Evolutionary conservation across 2,888 invertebrate species (phyloP).

Genomic region (Doris montereyensis): DNA sequence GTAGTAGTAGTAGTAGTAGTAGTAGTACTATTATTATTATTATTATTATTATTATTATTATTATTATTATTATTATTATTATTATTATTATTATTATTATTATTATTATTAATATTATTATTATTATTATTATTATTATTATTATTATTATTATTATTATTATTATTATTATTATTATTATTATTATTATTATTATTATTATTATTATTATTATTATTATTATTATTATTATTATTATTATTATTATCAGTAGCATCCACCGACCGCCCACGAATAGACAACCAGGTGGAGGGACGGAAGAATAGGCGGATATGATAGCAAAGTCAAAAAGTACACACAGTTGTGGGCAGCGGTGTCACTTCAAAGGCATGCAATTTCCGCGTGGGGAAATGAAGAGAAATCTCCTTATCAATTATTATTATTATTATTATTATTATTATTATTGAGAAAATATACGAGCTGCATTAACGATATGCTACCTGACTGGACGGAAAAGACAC

Average conservation of each 20-base stretch:
- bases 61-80: background rate
- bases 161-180: background rate
- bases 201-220: background rate
- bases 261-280: no score
- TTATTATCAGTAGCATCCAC: background rate
- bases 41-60: background rate
- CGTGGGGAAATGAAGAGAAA: no score
- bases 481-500: no score
- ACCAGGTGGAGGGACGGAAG: background rate
- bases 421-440: no score
- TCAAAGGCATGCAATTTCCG: no score
- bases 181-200: background rate
- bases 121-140: background rate
- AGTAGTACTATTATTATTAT: background rate
- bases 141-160: background rate
- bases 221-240: background rate
- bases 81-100: background rate
- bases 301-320: background rate
- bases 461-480: no score
- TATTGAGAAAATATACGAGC: no score
- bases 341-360: no score
- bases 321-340: no score
- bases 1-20: background rate
- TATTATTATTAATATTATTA: background rate
- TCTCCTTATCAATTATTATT: no score